Evolutionary conservation across 2,797 vertebrate species (phyloP).

Genomic region (Lophura swinhoii): DNA sequence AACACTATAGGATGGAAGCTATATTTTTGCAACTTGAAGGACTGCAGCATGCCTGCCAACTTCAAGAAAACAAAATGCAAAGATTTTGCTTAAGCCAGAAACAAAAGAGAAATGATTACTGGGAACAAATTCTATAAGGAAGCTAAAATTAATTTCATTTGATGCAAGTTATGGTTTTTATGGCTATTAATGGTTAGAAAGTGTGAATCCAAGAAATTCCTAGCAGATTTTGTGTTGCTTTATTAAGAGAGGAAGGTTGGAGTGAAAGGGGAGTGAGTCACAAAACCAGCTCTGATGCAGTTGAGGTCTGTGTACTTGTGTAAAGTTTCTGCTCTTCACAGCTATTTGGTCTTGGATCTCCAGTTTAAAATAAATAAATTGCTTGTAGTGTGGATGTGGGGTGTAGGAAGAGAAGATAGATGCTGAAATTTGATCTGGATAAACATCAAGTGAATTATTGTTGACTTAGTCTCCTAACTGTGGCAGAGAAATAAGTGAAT

Average conservation of each 20-base stretch:
- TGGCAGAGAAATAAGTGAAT: neutral
- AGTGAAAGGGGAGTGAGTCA: neutral
- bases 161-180: neutral
- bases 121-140: neutral
- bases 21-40: neutral
- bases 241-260: neutral
- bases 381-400: neutral
- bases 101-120: neutral
- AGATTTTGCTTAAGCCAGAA: neutral
- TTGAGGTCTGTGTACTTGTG: neutral
- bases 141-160: neutral
- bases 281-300: rapidly evolving
- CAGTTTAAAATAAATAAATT: neutral
- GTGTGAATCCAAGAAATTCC: rapidly evolving
- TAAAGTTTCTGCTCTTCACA: neutral
- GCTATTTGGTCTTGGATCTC: neutral
- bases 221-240: neutral
- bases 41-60: neutral
- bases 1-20: neutral
- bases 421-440: neutral
- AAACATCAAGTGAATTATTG: neutral
- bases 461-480: neutral
- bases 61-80: neutral
- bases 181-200: neutral
- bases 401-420: neutral